Evolutionary conservation across 1,140 invertebrate species (phyloP), one percentile per base, ranked within the genome.

Genomic region (Campoletis sonorensis): DNA sequence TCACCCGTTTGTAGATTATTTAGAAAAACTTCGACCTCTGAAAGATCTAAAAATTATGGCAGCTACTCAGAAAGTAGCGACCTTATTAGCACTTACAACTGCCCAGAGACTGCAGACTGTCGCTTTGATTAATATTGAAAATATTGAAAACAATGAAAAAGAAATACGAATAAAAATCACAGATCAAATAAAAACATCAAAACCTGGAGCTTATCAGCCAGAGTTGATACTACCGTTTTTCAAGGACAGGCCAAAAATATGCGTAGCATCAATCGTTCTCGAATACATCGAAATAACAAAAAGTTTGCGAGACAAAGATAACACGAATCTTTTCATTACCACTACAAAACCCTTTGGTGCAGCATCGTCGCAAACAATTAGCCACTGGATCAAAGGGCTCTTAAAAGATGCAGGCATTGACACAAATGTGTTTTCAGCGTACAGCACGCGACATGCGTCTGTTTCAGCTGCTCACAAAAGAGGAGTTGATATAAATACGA

Each of bases 81-180:
- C 67, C 30, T 68, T 68, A 68, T 68, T 68, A 68, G 67, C 67
- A 2, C 67, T 68, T 27, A 68, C 67, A 15, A 68, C 67, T 27
- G 67, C 67, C 10, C 67, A 68, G 15, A 68, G 67, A 27, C 67
- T 68, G 2, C 67, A 68, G 27, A 68, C 67, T 30, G 8, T 68
- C 7, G 67, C 18, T 30, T 23, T 27, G 16, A 68, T 68, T 0
- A 68, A 30, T 2, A 68, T 68, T 68, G 30, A 68, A 15, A 68
- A 68, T 27, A 68, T 27, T 27, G 15, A 68, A 27, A 68, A 16
- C 1, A 27, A 23, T 4, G 23, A 68, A 68, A 68, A 68, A 0
- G 67, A 68, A 68, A 68, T 68, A 68, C 21, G 67, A 30, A 68
- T 68, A 4, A 68, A 68, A 68, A 27, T 68, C 1, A 30, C 67